Evolutionary conservation across 1,140 invertebrate species (phyloP).

Genomic region (Acyrthosiphon pisum): DNA sequence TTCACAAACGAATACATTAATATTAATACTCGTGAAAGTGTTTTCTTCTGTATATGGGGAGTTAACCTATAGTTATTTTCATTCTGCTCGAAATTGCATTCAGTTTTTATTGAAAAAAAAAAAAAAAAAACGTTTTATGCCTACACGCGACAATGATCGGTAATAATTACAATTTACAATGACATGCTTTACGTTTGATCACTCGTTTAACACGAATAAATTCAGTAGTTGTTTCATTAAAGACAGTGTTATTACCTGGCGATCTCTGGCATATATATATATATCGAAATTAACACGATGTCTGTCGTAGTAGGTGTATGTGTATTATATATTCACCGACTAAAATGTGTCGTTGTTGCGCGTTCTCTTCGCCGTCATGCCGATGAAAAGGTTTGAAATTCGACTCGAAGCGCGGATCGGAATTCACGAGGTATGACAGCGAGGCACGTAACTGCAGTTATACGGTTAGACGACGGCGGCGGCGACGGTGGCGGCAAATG

Average conservation of each 20-base stretch:
- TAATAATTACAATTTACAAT: background rate
- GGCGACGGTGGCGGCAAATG: background rate
- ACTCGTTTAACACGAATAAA: background rate
- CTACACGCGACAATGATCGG: too few relatives aligned
- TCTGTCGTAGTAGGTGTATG: too few relatives aligned
- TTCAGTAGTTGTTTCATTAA: background rate
- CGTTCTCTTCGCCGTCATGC: background rate
- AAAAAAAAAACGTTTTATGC: background rate
- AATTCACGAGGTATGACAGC: background rate
- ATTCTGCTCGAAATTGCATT: background rate
- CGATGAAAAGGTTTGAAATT: background rate
- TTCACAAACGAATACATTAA: too few relatives aligned
- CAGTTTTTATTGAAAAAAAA: background rate
- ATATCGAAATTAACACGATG: background rate
- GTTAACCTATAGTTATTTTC: background rate
- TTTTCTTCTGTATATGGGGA: background rate
- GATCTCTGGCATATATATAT: background rate
- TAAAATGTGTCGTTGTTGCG: background rate
- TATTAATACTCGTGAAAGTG: background rate
- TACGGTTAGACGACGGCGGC: background rate
- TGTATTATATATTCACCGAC: background rate
- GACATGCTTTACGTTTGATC: background rate
- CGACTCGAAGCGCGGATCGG: background rate
- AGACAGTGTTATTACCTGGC: background rate
- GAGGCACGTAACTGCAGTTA: constrained; percentile 1